Percentiles rank a stretch among this genome's conserved stretches.
Evolutionary conservation across 2,113 vertebrate genomes (phyloP).

Genomic region (Tragelaphus strepsiceros): DNA sequence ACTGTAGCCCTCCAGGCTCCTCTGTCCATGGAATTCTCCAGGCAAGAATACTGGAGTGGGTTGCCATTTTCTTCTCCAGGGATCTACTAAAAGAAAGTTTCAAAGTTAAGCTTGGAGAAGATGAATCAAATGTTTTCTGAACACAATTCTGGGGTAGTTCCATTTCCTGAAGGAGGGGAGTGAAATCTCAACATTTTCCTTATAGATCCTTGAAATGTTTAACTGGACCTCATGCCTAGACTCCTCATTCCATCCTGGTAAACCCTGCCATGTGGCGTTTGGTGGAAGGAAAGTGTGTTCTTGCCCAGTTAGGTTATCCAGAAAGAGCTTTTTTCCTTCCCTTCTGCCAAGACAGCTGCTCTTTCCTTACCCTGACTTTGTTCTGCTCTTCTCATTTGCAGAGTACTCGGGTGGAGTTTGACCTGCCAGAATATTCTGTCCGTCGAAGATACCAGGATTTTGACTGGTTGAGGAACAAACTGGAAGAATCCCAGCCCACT

Average conservation of each 20-base stretch:
- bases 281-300: not conserved
- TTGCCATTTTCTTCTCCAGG: not conserved
- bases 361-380: not conserved
- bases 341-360: not conserved
- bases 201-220: not conserved
- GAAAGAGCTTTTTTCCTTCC: constrained; percentile 8
- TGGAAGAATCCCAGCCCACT: constrained; percentile 97
- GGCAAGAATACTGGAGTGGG: not conserved
- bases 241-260: not conserved
- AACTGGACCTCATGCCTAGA: not conserved
- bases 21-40: not conserved
- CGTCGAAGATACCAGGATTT: constrained; percentile 98
- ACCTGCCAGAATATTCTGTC: constrained; percentile 94
- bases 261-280: not conserved
- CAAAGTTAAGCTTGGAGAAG: constrained; percentile 39
- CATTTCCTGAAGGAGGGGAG: not conserved
- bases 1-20: not conserved
- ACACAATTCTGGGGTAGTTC: constrained; percentile 11
- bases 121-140: constrained; percentile 39
- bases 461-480: constrained; percentile 94
- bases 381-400: constrained; percentile 68
- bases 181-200: not conserved
- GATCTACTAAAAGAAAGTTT: not conserved
- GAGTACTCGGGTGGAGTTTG: constrained; percentile 95
- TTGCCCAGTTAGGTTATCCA: not conserved